Evolutionary conservation across 2,113 vertebrate species (phyloP).

Genomic region (Oenanthe oenanthe): DNA sequence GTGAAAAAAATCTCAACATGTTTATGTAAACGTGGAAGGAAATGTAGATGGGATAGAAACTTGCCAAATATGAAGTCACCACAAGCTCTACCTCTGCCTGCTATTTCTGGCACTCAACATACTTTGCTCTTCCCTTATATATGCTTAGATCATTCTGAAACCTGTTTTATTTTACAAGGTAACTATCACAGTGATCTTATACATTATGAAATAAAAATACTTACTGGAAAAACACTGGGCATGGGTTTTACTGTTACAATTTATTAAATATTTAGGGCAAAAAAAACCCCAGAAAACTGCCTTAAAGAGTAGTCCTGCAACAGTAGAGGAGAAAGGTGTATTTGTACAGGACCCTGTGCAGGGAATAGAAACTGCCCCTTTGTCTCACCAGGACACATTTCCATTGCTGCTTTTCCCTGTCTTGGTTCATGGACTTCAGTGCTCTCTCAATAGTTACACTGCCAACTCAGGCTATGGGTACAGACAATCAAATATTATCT

Average conservation of each 20-base stretch:
- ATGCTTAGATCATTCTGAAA: not conserved
- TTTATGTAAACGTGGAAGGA: not conserved
- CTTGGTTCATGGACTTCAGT: not conserved
- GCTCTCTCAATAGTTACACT: fast-evolving
- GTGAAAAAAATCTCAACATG: not conserved
- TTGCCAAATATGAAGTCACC: not conserved
- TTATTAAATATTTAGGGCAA: not conserved
- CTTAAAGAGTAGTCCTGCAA: not conserved
- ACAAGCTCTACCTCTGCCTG: not conserved
- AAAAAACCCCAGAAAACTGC: not conserved
- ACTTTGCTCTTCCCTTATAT: not conserved
- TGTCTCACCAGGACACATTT: not conserved
- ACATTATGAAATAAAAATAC: not conserved
- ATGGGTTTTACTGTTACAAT: not conserved
- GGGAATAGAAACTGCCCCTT: not conserved
- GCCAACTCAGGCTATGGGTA: not conserved
- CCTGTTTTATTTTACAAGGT: not conserved
- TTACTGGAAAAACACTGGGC: not conserved
- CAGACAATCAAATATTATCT: fast-evolving
- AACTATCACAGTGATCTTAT: not conserved
- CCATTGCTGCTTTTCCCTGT: not conserved
- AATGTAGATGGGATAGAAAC: not conserved
- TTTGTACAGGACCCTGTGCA: not conserved
- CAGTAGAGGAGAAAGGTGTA: not conserved
- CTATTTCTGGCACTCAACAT: not conserved